Base-by-base conservation (phyloP, 2,113 vertebrate species). In the Anser cygnoides region DNA sequence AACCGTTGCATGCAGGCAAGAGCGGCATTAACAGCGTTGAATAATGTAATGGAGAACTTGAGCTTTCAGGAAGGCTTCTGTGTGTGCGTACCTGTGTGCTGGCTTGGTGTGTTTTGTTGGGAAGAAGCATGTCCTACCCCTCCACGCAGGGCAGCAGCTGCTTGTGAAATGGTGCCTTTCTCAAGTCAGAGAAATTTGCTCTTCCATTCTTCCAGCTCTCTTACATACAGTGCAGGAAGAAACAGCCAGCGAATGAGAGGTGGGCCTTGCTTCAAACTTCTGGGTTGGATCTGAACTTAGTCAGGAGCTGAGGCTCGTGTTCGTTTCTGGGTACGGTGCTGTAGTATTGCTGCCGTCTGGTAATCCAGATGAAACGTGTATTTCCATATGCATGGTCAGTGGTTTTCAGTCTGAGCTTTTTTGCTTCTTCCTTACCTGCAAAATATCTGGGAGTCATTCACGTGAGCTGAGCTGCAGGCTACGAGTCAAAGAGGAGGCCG, bases 301-400 rank as follows among this genome's bases (percentile, higher is more conserved):
- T 23, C 61, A 54, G 61, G 76, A 57, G 35, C 84, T 50, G 50
- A 2, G 61, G 50, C 31, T 68, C 6, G 1, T 8, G 3, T 13
- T 63, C 3, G 0, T 35, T 65, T 77, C 17, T 35, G 62, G 26
- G 31, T 55, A 61, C 0, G 6, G 55, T 50, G 73, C 61, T 61
- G 41, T 33, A 1, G 19, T 62, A 54, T 94, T 59, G 33, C 73
- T 72, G 54, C 58, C 22, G 3, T 43, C 66, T 37, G 13, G 0
- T 50, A 35, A 37, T 70, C 54, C 33, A 10, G 23, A 35, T 21
- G 54, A 44, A 61, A 33, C 0, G 0, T 10, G 7, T 52, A 3
- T 65, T 79, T 58, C 62, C 6, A 1, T 14, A 21, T 8, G 18
- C 25, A 73, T 54, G 41, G 13, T 41, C 33, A 31, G 14, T 49